A percentile compares a stretch with the other conserved stretches of the same genome.
These are phyloP conservation scores for Leucania comma DNA, from an alignment of 2,888 invertebrate genomes.

Conservation along the genomic window DNA sequence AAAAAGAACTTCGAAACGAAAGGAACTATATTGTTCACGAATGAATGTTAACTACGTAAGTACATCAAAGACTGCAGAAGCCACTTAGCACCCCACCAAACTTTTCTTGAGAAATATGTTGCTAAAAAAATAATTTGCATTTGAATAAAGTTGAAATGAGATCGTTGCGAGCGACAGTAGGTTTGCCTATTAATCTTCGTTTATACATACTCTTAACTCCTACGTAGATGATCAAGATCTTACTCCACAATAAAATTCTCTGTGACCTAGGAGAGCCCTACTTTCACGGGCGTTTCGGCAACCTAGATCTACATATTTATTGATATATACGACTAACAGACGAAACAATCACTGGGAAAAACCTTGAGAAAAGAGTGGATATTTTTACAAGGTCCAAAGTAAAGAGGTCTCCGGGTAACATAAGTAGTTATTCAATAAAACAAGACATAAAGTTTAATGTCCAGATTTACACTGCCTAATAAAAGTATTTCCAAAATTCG, in stretches of 20 bases:
- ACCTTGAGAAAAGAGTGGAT: slow-evolving; percentile 40
- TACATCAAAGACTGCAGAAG: slow-evolving; percentile 23
- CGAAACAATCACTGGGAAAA: slow-evolving; percentile 9
- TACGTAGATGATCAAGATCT: slow-evolving; percentile 21
- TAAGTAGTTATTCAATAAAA: slow-evolving; percentile 1
- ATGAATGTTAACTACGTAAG: slow-evolving; percentile 49
- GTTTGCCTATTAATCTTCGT: slow-evolving; percentile 17
- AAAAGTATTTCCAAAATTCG: slow-evolving; percentile 46
- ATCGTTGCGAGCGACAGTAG: slow-evolving; percentile 2
- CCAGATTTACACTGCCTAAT: slow-evolving; percentile 14
- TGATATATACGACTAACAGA: slow-evolving; percentile 6
- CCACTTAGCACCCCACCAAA: slow-evolving; percentile 61
- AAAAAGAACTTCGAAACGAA: slow-evolving; percentile 36
- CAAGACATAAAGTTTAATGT: slow-evolving; percentile 6
- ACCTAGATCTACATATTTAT: neutral
- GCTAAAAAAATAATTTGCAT: slow-evolving; percentile 53
- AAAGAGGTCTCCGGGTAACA: neutral
- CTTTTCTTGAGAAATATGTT: slow-evolving; percentile 57
- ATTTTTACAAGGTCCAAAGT: slow-evolving; percentile 14
- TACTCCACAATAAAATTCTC: neutral
- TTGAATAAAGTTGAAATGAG: slow-evolving; percentile 37
- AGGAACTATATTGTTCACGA: slow-evolving; percentile 38
- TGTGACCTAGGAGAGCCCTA: neutral
- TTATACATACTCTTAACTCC: neutral
- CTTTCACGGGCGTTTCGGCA: neutral